Percentiles rank a stretch among this genome's conserved stretches.
These are phyloP conservation scores for Callosobruchus maculatus DNA, from an alignment of 2,888 invertebrate species.

Conservation along the genomic window DNA sequence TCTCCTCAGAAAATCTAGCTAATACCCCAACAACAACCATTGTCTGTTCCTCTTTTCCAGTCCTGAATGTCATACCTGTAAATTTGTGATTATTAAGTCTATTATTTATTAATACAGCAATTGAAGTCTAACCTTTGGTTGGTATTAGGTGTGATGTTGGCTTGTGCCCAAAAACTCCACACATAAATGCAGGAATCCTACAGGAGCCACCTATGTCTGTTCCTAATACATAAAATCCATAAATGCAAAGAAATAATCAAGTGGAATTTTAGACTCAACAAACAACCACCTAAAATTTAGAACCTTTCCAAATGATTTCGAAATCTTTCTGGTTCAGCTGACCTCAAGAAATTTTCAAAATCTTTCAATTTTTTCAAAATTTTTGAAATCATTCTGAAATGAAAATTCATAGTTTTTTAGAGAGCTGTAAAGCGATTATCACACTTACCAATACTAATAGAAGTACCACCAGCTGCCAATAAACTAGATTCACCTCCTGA, in stretches of 20 bases:
- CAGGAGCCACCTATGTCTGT: slow-evolving; percentile 97
- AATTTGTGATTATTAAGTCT: background rate
- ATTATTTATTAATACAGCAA: background rate
- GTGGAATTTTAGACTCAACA: no score
- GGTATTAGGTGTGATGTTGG: slow-evolving; percentile 55
- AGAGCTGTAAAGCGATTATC: no score
- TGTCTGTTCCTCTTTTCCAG: slow-evolving; percentile 63
- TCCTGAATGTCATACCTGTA: slow-evolving; percentile 63
- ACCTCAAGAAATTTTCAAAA: no score
- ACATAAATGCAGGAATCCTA: slow-evolving; percentile 87
- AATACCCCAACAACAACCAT: slow-evolving; percentile 86
- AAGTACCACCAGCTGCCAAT: slow-evolving; percentile 73
- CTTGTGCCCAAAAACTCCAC: slow-evolving; percentile 85
- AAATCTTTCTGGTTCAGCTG: no score
- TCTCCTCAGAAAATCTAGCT: slow-evolving; percentile 72
- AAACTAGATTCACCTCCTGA: slow-evolving; percentile 84
- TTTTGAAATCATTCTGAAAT: no score
- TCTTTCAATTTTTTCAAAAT: no score
- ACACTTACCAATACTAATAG: slow-evolving; percentile 72
- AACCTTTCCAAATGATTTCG: no score
- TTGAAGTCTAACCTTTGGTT: slow-evolving; percentile 44
- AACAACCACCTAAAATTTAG: no score
- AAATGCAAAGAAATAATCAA: background rate
- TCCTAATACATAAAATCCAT: slow-evolving; percentile 43
- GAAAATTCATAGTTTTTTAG: no score